phyloP scores from a whole-genome alignment of 2,797 vertebrate species.

The Eospalax fontanierii region DNA sequence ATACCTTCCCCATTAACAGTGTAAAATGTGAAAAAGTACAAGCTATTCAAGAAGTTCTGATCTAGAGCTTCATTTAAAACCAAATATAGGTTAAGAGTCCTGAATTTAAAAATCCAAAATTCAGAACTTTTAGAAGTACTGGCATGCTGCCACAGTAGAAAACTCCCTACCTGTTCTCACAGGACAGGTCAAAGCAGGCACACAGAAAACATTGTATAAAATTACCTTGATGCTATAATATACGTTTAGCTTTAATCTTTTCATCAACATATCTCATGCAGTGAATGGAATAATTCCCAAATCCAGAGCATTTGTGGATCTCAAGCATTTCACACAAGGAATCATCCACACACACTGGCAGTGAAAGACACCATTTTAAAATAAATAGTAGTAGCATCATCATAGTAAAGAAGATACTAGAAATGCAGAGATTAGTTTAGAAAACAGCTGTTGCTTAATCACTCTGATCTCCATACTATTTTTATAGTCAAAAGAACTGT shows the following conservation, averaged over 20 bases:
- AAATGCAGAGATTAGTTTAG: slow-evolving; percentile 56
- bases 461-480: slow-evolving; percentile 3
- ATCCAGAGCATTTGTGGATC: neutral
- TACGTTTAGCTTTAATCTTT: neutral
- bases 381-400: neutral
- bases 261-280: neutral
- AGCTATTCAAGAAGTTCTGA: slow-evolving; percentile 25
- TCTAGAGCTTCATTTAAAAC: slow-evolving; percentile 7
- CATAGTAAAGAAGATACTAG: neutral
- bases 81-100: neutral
- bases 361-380: slow-evolving; percentile 42
- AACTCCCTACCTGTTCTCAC: neutral
- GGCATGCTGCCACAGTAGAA: neutral
- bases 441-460: slow-evolving; percentile 57
- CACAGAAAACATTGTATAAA: too few relatives aligned
- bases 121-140: neutral
- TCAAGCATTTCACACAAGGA: neutral
- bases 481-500: slow-evolving; percentile 38
- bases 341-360: neutral
- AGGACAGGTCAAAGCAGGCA: neutral
- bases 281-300: neutral
- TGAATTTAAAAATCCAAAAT: neutral
- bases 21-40: slow-evolving; percentile 11
- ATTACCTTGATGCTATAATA: neutral
- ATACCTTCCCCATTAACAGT: neutral